Conservation (phyloP, 1,140 invertebrate genomes). For the Zaprionus davidi region DNA sequence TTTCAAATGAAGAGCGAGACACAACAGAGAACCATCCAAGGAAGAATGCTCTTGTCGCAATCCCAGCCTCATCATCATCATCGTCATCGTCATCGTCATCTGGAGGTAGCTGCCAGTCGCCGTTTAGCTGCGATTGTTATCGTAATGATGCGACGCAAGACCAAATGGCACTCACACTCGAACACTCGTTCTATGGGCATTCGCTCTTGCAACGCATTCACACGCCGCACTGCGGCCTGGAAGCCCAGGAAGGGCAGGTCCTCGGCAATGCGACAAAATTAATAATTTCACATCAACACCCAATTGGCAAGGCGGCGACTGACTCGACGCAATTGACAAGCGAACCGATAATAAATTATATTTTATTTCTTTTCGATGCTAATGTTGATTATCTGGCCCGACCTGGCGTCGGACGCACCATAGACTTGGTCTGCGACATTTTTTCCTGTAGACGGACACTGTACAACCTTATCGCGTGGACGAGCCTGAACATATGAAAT, state of each 20-base stretch:
- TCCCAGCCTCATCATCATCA: conserved; percentile 1
- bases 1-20: conserved; percentile 82
- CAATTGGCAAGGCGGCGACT: conserved; percentile 54
- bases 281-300: conserved; percentile 81
- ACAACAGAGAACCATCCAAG: conserved; percentile 43
- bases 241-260: conserved; percentile 43
- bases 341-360: conserved; percentile 80
- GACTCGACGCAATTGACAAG: conserved; percentile 56
- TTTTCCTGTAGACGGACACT: background rate
- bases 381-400: conserved; percentile 45
- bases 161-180: conserved; percentile 38
- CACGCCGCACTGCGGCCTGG: conserved; percentile 17
- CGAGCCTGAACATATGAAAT: background rate
- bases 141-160: conserved; percentile 69
- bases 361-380: conserved; percentile 82
- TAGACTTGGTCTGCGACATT: background rate
- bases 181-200: conserved; percentile 50
- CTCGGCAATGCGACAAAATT: conserved; percentile 66
- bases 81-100: background rate
- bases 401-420: background rate
- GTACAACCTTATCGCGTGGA: background rate
- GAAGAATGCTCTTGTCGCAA: conserved; percentile 43
- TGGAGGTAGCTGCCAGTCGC: conserved; percentile 30
- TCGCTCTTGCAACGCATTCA: conserved; percentile 51
- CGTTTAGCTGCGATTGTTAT: conserved; percentile 80